Base-by-base conservation (phyloP, 1,140 invertebrate species). In the Sipha flava region DNA sequence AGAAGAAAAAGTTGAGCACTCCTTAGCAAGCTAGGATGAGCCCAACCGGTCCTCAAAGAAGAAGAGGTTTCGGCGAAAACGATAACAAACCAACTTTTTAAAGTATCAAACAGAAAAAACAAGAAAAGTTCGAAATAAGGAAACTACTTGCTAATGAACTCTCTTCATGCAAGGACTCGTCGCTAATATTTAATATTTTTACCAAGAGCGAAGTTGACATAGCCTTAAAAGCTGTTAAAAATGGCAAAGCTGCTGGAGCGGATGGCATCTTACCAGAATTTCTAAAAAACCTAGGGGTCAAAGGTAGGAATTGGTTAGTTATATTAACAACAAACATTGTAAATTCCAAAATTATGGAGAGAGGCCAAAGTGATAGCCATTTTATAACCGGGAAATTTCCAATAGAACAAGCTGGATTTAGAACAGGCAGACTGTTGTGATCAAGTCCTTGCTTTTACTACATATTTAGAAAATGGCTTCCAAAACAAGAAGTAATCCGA, bases 391-490 rank as follows among this genome's bases (percentile, higher is more conserved):
- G 57, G 26, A 16, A 62, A 62, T 18, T 29, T 12, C 57, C 57
- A 5, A 14, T 62, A 31, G 9, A 62, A 31, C 75, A n/a, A 73
- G 45, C 70, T 54, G 10, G 40, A 18, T 52, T 52, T 21, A 52
- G 47, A 7, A 52, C 16, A 21, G 5, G 18, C 45, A 29, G 73
- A 57, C 14, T 77, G 26, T 10, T 21, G n/a, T 1, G 73, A 77
- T 12, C 49, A 77, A 16, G 73, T 34, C 0, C 49, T 57, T 2
- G 45, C 49, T 0, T 23, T 77, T 5, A 77, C 73, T 1, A 47
- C 73, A 4, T 21, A 26, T 18, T 26, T 80, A 18, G 79, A 80
- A 70, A 40, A 26, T 49, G 64, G 79, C 6, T 80, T 70, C 12
- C 62, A 80, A 14, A n/a, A 34, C 16, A 49, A 72, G 14, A 1